Base-by-base conservation (phyloP, 2,888 invertebrate species). In the Zhengitettix transpicula region DNA sequence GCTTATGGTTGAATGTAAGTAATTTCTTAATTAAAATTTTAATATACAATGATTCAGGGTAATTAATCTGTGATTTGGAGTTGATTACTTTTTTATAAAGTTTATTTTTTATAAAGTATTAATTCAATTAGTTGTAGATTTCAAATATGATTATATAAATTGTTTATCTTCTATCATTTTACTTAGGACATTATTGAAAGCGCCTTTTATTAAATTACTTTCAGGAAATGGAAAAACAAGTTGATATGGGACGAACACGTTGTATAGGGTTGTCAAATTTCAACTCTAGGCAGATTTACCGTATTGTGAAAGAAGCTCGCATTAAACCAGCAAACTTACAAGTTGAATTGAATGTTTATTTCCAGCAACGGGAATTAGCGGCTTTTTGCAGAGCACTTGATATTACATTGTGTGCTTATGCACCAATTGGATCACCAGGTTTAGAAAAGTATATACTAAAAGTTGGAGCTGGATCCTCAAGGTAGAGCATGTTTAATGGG, bases 181-280 rank as follows among this genome's bases (percentile, higher is more conserved):
- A 28, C 28, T 28, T 28, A 28, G 7, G 2, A 28, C 2, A 28
- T 28, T 28, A 28, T 28, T 28, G 28, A 28, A 28, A 7, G 28
- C 2, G 28, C 3, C 28, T 28, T 28, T 28, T 28, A 28, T 5
- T 28, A 28, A 28, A 28, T 28, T 28, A 28, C 28, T 28, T 10
- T 9, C 15, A 74, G 69, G 74, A 71, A 61, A 73, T 78, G 74
- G 78, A 78, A 65, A 70, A 71, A 9, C 68, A 77, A 57, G 75
- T 77, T 10, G 69, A 72, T 1, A 66, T 69, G 16, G 72, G 72
- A 1, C 65, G 70, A 44, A 65, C 70, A 1, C 70, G 67, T 59
- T 67, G 73, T 7, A 73, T 76, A 63, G 76, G 76, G 9, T 65
- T 76, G n/a, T 76, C 75, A 58, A 76, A 76, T 66, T 75, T 71